Base-by-base conservation (phyloP, 2,113 vertebrate species). In the Podiceps cristatus region DNA sequence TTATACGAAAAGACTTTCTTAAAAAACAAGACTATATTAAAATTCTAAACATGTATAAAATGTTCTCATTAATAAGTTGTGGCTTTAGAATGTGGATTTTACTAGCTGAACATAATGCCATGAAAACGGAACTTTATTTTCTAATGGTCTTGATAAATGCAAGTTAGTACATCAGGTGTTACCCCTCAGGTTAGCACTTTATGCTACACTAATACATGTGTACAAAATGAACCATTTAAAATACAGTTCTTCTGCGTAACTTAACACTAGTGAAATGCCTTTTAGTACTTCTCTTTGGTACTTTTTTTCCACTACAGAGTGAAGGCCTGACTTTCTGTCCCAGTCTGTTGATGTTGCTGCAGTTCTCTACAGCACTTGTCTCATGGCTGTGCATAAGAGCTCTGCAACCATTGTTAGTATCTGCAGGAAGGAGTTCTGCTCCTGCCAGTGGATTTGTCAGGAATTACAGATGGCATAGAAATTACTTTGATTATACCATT, bases 401-500 rank as follows among this genome's bases (percentile, higher is more conserved):
- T 86, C 40, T 68, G 52, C 58, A 77, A 2, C 15, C 47, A 15
- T 35, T 82, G 25, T 19, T 84, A 52, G 5, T 88, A 11, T 28
- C 27, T 79, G 35, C 29, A 80, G 88, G 28, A 81, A 79, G 17
- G 40, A 95, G n/a, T 69, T 95, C 74, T 91, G 40, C 84, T 96
- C 17, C 37, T 95, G 55, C 92, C 49, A 76, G 14, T 96, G 52
- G 55, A 40, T 94, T 95, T 92, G 80, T 96, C 71, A 93, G 82
- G 84, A 97, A 77, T 93, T 98, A 52, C 15, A 83, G 79, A 67
- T 71, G 75, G 37, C 84, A 18, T 66, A 94, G 40, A 96, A 97
- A 84, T 97, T 84, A 79, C 80, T 97, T 96, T 33, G 28, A 90
- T 96, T 96, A 78, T 77, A 62, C 52, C 33, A 80, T 95, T 97